phyloP scores from a whole-genome alignment of 2,113 vertebrate species.

The Pelecanoides urinatrix region DNA sequence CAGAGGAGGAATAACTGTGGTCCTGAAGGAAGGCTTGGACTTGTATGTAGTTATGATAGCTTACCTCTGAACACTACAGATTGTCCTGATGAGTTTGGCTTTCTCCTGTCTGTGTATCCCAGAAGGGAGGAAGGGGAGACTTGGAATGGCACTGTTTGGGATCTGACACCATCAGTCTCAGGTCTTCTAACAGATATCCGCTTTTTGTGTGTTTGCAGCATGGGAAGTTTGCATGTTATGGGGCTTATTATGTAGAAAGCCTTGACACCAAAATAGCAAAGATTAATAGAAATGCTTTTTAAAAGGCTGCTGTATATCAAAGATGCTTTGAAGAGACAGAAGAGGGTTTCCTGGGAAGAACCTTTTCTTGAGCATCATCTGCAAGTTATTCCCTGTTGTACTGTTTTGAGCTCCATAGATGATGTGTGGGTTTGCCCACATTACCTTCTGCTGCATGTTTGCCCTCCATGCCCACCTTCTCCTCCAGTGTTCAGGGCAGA shows the following conservation, averaged over 20 bases:
- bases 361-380: neutral
- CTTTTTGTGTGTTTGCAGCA: neutral
- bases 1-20: neutral
- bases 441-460: neutral
- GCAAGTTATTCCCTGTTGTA: neutral
- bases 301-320: neutral
- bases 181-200: neutral
- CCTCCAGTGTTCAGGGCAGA: neutral
- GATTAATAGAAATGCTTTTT: neutral
- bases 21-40: neutral
- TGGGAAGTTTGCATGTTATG: neutral
- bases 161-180: neutral
- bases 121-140: neutral
- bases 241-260: too few species aligned
- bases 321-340: neutral
- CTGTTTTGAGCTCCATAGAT: neutral
- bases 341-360: neutral
- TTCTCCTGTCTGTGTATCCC: neutral
- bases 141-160: neutral
- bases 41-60: neutral
- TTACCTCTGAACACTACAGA: neutral
- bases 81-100: neutral
- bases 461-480: neutral
- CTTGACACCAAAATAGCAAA: neutral
- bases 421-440: neutral